Evolutionary conservation across 2,888 invertebrate species (phyloP).

Genomic region (Dicyrtoma fusca): DNA sequence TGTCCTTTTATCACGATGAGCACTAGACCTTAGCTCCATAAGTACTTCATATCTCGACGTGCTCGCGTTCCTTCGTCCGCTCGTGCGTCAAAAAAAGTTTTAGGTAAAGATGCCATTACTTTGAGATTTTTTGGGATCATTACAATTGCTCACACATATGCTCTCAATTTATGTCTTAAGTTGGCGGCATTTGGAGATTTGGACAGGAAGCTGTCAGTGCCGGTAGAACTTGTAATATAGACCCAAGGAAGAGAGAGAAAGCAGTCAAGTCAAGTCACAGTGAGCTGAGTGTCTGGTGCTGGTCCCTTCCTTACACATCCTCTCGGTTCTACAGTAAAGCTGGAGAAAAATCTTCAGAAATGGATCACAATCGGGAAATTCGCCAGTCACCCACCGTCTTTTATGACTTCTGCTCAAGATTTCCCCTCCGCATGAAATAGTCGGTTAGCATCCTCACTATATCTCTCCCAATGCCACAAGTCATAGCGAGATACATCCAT

Average conservation of each 20-base stretch:
- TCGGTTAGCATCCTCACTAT: not conserved
- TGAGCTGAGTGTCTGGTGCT: too few species aligned
- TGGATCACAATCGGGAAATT: conserved; percentile 17
- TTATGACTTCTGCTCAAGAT: not conserved
- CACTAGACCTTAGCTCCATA: too few species aligned
- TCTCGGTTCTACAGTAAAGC: too few species aligned
- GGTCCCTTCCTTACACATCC: too few species aligned
- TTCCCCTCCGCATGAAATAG: not conserved
- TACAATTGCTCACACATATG: not conserved
- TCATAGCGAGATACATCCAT: too few species aligned
- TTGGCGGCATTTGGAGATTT: not conserved
- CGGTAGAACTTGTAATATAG: not conserved
- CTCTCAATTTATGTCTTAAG: not conserved
- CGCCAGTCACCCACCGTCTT: conserved; percentile 9
- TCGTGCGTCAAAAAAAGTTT: not conserved
- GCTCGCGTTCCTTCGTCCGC: too few species aligned
- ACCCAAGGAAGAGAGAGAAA: too few species aligned
- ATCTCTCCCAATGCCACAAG: too few species aligned
- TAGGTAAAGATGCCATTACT: not conserved
- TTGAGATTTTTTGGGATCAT: not conserved
- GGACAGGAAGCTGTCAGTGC: conserved; percentile 13
- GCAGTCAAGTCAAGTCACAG: too few species aligned
- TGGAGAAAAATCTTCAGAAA: not conserved
- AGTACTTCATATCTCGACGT: too few species aligned
- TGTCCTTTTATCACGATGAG: too few species aligned